Base-by-base conservation (phyloP, 2,888 invertebrate genomes). In the Carpatolechia fugitivella region DNA sequence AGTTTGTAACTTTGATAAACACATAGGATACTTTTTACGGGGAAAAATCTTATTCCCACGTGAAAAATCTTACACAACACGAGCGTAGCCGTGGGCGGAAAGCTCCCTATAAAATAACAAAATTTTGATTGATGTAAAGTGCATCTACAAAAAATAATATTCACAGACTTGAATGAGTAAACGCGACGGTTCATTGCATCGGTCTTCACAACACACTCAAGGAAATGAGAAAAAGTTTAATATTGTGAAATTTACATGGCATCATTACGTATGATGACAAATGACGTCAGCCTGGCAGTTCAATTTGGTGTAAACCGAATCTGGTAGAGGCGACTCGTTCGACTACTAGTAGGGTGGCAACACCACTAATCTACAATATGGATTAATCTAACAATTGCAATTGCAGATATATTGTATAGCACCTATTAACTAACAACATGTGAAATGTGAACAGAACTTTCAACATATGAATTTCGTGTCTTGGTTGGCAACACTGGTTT, bases 231-330 rank as follows among this genome's bases (percentile, higher is more conserved):
- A 69, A 65, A 74, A 70, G 60, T 71, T 72, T 71, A 74, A 77
- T 75, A 74, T 69, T 67, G 65, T 61, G 57, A 58, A 75, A 80
- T 82, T 79, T 82, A 78, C 82, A 80, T 82, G 66, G 66, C 64
- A 77, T 81, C 81, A 77, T 82, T 83, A 81, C 68, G 60, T 55
- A 62, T 56, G 62, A 69, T 82, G 83, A 82, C 72, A 75, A 68
- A 83, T 78, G 78, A 73, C 63, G 63, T 64, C 62, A 63, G 55
- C 54, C 55, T 74, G 78, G 70, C 78, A 75, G 78, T 75, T 80
- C 85, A 81, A 82, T 84, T 82, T 80, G 73, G 78, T 78, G 76
- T 76, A 72, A 76, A 78, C 72, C 74, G 72, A 78, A 76, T 72
- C 68, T 67, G 57, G 66, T 59, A 65, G 6, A 44, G 29, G 44